These are phyloP conservation scores for Psilopogon haemacephalus DNA, from an alignment of 2,113 vertebrate species.

Conservation along the genomic window DNA sequence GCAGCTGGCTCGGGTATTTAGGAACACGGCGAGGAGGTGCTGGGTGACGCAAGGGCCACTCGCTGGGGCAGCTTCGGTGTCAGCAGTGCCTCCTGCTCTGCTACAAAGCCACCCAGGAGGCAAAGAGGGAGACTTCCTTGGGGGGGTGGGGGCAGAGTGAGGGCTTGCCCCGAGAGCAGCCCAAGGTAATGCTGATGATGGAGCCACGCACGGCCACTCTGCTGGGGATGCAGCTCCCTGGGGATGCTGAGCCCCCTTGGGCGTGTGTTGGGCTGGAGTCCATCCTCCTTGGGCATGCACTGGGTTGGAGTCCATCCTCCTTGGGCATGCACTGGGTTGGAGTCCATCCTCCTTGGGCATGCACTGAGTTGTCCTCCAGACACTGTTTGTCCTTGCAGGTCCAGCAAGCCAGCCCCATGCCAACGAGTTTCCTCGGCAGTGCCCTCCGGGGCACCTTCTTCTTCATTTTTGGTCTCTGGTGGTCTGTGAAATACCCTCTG, in stretches of 20 bases:
- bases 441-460: constrained; percentile 92
- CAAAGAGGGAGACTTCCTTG: not conserved
- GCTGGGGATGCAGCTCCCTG: rapidly evolving
- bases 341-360: not conserved
- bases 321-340: too few relatives aligned
- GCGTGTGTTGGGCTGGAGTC: too few relatives aligned
- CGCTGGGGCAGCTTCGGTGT: not conserved
- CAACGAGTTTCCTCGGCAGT: constrained; percentile 89
- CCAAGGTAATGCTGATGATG: not conserved
- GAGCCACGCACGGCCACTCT: rapidly evolving
- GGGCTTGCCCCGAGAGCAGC: not conserved
- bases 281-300: not conserved
- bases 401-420: not conserved
- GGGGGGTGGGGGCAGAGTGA: not conserved
- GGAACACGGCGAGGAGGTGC: not conserved
- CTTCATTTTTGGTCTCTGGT: constrained; percentile 86
- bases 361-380: not conserved
- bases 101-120: not conserved
- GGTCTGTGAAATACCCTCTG: constrained; percentile 81
- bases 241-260: not conserved
- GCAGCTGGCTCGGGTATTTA: constrained; percentile 30
- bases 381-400: constrained; percentile 12
- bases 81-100: not conserved
- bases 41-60: not conserved
- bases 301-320: not conserved